phyloP scores from a whole-genome alignment of 2,797 vertebrate species.

The Peromyscus nudipes region DNA sequence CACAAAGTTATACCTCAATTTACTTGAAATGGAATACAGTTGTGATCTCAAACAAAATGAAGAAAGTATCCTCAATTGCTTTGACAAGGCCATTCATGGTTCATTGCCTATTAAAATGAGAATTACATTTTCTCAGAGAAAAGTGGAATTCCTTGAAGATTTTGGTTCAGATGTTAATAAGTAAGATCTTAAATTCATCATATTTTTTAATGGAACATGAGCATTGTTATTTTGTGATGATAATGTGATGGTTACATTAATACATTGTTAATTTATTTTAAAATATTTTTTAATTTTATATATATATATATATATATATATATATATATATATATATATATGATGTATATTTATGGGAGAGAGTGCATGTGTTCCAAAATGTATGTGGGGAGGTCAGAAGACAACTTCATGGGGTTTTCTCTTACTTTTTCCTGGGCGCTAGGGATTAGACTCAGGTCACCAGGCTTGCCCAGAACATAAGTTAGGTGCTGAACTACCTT shows the following conservation, averaged over 20 bases:
- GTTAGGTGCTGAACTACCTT: not conserved
- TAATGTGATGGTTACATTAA: constrained; percentile 59
- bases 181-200: constrained; percentile 88
- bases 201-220: constrained; percentile 58
- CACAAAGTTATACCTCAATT: constrained; percentile 96
- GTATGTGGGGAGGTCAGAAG: not conserved
- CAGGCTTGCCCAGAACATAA: not conserved
- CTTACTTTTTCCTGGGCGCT: not conserved
- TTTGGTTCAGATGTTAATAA: constrained; percentile 96
- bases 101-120: constrained; percentile 93
- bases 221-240: constrained; percentile 53
- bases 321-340: not conserved
- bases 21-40: constrained; percentile 97
- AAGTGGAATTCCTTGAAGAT: constrained; percentile 99
- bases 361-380: not conserved
- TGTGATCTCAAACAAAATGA: constrained; percentile 96
- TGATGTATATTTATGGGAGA: not conserved
- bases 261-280: not conserved
- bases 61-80: constrained; percentile 95
- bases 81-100: constrained; percentile 95
- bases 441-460: not conserved
- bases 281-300: not conserved
- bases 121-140: constrained; percentile 96
- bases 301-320: not conserved
- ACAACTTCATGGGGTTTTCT: not conserved